These are phyloP conservation scores for Morone saxatilis DNA, from an alignment of 2,113 vertebrate species.

Conservation along the genomic window DNA sequence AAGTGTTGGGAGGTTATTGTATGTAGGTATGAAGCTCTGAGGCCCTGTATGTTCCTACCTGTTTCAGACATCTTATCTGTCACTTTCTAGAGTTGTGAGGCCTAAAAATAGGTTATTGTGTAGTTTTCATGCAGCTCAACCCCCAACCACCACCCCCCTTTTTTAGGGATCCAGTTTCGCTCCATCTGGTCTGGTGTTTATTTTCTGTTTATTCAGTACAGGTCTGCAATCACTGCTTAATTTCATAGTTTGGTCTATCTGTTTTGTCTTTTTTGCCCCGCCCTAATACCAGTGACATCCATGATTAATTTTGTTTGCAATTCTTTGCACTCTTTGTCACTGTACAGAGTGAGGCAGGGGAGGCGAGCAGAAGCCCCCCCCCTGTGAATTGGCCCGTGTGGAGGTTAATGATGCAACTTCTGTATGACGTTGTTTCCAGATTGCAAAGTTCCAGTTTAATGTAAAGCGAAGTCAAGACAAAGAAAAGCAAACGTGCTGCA, in stretches of 20 bases:
- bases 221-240: conserved; percentile 75
- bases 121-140: conserved; percentile 20
- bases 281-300: conserved; percentile 51
- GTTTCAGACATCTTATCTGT: conserved; percentile 48
- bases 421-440: conserved; percentile 70
- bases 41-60: conserved; percentile 36
- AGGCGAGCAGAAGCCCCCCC: background rate
- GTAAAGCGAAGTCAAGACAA: conserved; percentile 84
- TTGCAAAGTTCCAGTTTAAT: conserved; percentile 79
- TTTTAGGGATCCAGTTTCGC: conserved; percentile 67
- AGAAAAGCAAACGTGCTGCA: conserved; percentile 86
- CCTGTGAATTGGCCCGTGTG: conserved; percentile 27
- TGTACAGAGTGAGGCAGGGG: conserved; percentile 35
- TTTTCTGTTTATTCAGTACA: conserved; percentile 72
- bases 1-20: conserved; percentile 12
- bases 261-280: conserved; percentile 23
- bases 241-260: conserved; percentile 59
- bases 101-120: conserved; percentile 66
- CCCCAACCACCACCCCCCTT: background rate
- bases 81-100: conserved; percentile 16
- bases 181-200: conserved; percentile 65
- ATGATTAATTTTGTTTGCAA: conserved; percentile 75
- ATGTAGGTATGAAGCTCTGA: background rate
- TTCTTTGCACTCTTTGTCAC: conserved; percentile 60
- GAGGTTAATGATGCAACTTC: conserved; percentile 67